These are phyloP conservation scores for Clivina fossor DNA, from an alignment of 2,888 invertebrate species.

Conservation along the genomic window DNA sequence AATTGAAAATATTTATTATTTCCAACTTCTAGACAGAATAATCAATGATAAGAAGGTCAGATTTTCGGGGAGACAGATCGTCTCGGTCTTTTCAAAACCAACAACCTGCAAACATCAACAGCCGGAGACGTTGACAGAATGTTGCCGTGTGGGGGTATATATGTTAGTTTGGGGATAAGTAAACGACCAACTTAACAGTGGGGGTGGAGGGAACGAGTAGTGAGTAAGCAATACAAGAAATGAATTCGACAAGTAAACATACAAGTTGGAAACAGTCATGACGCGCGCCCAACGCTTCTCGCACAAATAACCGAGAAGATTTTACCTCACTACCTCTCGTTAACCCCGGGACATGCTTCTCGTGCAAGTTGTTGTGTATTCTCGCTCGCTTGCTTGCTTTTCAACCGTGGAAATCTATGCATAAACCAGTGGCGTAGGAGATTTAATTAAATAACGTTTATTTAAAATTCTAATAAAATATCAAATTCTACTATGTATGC, in stretches of 20 bases:
- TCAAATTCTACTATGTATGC: too few species aligned
- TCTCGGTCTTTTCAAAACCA: conserved; percentile 30
- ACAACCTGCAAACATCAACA: conserved; percentile 26
- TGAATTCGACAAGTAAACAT: conserved; percentile 29
- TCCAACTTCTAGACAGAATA: too few species aligned
- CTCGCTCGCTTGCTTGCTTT: too few species aligned
- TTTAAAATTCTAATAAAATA: too few species aligned
- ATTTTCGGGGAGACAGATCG: background rate
- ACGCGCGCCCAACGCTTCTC: background rate
- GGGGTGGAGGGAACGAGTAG: background rate
- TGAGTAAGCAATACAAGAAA: conserved; percentile 20
- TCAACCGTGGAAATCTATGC: too few species aligned
- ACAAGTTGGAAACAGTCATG: conserved; percentile 21
- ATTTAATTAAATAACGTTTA: too few species aligned
- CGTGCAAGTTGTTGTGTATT: background rate
- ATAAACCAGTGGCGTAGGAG: background rate
- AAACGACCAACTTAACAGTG: background rate
- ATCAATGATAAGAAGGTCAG: background rate
- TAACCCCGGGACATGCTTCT: background rate
- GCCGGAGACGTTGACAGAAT: background rate
- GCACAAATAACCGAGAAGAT: conserved; percentile 27
- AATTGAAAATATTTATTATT: too few species aligned
- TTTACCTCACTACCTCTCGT: conserved; percentile 15
- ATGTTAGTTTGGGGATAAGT: too few species aligned
- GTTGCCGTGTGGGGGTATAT: background rate